These are phyloP conservation scores for Cacatua alba DNA, from an alignment of 2,113 vertebrate genomes.

Conservation along the genomic window DNA sequence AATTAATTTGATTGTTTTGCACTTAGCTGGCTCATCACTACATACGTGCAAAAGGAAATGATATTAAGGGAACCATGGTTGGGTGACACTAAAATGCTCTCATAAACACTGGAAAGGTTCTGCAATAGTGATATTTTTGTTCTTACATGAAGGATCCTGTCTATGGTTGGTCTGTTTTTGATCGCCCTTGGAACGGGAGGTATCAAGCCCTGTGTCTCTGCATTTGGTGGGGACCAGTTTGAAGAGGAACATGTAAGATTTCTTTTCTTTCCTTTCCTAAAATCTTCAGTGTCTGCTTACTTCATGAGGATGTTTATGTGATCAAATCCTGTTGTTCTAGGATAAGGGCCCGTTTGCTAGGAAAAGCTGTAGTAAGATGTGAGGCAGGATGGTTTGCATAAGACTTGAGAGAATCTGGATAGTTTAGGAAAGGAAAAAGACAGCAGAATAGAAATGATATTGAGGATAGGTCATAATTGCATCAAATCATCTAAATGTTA, in stretches of 20 bases:
- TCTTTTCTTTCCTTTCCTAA: constrained; percentile 55
- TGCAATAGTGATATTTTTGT: constrained; percentile 58
- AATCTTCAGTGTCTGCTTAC: constrained; percentile 6
- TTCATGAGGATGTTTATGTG: neutral
- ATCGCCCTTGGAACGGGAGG: constrained; percentile 96
- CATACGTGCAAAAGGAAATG: neutral
- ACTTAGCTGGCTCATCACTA: neutral
- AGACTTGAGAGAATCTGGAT: neutral
- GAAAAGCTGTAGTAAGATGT: neutral
- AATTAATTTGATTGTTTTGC: neutral
- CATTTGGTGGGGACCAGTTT: constrained; percentile 98
- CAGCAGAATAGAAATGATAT: neutral
- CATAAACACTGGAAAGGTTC: neutral
- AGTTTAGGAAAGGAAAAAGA: neutral
- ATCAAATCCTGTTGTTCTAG: neutral
- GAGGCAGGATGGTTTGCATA: neutral
- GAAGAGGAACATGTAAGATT: constrained; percentile 89
- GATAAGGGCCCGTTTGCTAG: neutral
- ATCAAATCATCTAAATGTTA: neutral
- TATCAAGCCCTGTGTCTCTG: constrained; percentile 96
- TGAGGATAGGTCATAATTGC: neutral
- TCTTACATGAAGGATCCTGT: constrained; percentile 79
- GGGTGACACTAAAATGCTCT: neutral
- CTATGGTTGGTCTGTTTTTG: constrained; percentile 87
- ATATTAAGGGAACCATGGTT: neutral